Conservation (phyloP, 2,113 vertebrate species). For the Chaetorhynchus papuensis region DNA sequence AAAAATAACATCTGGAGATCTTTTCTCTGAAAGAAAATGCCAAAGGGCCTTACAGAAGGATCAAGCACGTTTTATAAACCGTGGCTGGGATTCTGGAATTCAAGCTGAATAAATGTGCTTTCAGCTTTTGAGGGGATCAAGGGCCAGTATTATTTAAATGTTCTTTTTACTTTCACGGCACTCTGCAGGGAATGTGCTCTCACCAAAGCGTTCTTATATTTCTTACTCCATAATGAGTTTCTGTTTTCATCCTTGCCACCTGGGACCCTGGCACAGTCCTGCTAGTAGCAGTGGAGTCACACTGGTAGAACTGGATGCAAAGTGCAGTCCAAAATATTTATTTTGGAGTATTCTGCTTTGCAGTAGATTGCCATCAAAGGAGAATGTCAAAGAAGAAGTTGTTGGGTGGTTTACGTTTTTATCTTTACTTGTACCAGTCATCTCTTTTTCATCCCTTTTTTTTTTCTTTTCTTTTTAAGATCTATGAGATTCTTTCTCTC, state of each 20-base stretch:
- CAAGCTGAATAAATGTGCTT: constrained; percentile 5
- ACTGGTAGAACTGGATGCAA: background rate
- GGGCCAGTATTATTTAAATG: constrained; percentile 43
- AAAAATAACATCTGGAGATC: constrained; percentile 44
- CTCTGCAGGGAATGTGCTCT: background rate
- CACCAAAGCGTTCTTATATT: background rate
- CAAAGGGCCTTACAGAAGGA: constrained; percentile 8
- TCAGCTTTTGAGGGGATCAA: constrained; percentile 43
- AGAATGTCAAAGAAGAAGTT: background rate
- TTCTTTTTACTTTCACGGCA: background rate
- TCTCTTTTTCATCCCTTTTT: background rate
- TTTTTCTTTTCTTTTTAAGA: background rate
- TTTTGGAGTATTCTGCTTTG: constrained; percentile 42
- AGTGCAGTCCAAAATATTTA: constrained; percentile 30
- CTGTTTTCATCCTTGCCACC: constrained; percentile 31
- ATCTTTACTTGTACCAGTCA: background rate
- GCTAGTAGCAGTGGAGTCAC: background rate
- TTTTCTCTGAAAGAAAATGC: constrained; percentile 25
- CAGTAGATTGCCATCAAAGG: background rate
- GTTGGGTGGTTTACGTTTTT: background rate
- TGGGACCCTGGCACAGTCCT: background rate
- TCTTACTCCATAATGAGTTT: constrained; percentile 14
- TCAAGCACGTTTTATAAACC: constrained; percentile 2
- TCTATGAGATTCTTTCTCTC: background rate
- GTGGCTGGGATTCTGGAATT: background rate